Evolutionary conservation across 2,797 vertebrate genomes (phyloP).

Genomic region (Acanthurus tractus): DNA sequence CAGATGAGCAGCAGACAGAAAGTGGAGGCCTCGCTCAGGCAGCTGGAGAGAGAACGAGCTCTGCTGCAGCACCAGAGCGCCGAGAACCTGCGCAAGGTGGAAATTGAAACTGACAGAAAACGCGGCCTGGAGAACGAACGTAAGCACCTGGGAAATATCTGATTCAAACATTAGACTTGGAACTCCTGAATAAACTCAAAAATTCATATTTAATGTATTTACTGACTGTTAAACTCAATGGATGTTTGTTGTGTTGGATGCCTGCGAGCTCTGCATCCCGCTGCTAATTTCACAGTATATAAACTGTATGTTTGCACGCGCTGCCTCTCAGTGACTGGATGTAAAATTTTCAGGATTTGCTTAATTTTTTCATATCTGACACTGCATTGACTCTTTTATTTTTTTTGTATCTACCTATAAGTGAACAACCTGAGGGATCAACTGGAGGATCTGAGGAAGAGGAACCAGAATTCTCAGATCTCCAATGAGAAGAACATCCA

Average conservation of each 20-base stretch:
- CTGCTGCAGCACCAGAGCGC: conserved; percentile 95
- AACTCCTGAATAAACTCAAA: not conserved
- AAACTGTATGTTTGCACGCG: not conserved
- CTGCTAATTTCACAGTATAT: not conserved
- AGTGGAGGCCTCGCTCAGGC: conserved; percentile 90
- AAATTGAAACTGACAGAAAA: conserved; percentile 93
- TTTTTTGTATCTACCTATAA: conserved; percentile 61
- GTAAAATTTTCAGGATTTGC: not conserved
- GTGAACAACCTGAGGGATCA: conserved; percentile 96
- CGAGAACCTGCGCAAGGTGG: conserved; percentile 93
- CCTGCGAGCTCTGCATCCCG: not conserved
- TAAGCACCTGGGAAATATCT: conserved; percentile 61
- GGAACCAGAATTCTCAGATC: conserved; percentile 93
- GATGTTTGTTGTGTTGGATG: too few relatives aligned
- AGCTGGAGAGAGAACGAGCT: conserved; percentile 93
- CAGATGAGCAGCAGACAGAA: conserved; percentile 93
- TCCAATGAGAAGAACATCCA: conserved; percentile 94
- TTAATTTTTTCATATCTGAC: not conserved
- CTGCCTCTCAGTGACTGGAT: not conserved
- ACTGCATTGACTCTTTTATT: conserved; percentile 2
- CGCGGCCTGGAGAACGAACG: conserved; percentile 94
- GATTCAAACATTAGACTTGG: not conserved
- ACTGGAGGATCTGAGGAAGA: conserved; percentile 95
- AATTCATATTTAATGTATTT: not conserved
- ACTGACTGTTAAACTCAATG: not conserved